These are phyloP conservation scores for Pseudonaja textilis DNA, from an alignment of 2,113 vertebrate genomes.

Conservation along the genomic window DNA sequence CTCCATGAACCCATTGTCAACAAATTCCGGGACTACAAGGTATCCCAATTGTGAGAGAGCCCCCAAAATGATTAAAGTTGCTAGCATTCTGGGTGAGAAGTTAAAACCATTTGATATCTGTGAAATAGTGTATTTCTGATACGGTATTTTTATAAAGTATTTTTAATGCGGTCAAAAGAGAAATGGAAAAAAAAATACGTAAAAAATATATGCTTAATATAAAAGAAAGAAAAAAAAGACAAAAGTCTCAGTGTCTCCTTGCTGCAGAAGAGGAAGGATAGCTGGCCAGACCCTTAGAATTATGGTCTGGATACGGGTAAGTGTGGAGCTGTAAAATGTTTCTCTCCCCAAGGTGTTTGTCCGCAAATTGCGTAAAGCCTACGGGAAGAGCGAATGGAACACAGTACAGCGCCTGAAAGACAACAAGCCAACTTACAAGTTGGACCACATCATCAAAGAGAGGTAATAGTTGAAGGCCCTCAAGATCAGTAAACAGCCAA, in stretches of 20 bases:
- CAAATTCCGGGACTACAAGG: constrained; percentile 96
- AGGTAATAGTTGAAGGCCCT: constrained; percentile 70
- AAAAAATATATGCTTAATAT: neutral
- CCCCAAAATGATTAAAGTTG: neutral
- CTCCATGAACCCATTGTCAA: constrained; percentile 93
- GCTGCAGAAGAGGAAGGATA: neutral
- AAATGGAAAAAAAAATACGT: neutral
- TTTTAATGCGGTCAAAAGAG: neutral
- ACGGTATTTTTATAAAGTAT: neutral
- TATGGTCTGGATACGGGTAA: neutral
- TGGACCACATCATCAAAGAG: constrained; percentile 95
- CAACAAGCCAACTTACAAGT: constrained; percentile 90
- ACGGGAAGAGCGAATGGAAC: constrained; percentile 88
- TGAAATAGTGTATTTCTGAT: neutral
- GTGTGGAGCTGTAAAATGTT: neutral
- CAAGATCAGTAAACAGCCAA: neutral
- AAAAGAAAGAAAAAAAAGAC: neutral
- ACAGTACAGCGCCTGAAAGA: constrained; percentile 81
- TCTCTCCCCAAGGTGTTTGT: constrained; percentile 84
- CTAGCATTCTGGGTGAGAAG: neutral
- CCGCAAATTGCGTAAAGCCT: constrained; percentile 90
- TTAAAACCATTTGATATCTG: neutral
- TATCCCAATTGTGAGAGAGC: neutral
- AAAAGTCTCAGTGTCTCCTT: neutral
- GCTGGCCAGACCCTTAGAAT: neutral